Evolutionary conservation across 2,113 vertebrate species (phyloP).

Genomic region (Balaeniceps rex): DNA sequence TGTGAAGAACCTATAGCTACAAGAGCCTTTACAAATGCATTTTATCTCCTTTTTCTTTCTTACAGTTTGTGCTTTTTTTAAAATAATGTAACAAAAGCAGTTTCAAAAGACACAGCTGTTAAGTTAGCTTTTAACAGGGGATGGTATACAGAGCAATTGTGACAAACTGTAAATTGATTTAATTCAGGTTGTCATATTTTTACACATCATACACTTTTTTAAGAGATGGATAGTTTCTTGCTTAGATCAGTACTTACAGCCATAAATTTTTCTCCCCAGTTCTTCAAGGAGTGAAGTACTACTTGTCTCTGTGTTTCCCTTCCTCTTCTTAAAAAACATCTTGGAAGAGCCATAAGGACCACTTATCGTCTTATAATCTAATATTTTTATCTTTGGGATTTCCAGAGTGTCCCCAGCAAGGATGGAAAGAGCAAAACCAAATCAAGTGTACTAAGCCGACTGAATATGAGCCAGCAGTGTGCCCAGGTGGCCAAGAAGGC

Average conservation of each 20-base stretch:
- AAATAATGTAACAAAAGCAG: not conserved
- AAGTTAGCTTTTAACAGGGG: not conserved
- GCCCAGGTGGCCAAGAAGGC: too few species aligned
- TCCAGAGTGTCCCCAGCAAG: not conserved
- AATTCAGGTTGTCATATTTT: not conserved
- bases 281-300: not conserved
- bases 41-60: not conserved
- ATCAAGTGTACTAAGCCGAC: not conserved
- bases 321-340: not conserved
- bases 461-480: too few species aligned
- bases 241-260: not conserved
- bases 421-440: not conserved
- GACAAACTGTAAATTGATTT: not conserved
- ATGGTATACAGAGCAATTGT: not conserved
- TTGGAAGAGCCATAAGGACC: not conserved
- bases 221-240: not conserved
- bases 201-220: not conserved
- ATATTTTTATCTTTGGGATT: not conserved
- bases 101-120: not conserved
- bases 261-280: not conserved
- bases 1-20: not conserved
- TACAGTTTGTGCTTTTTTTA: not conserved
- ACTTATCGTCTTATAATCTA: not conserved
- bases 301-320: not conserved
- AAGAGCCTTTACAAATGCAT: not conserved